Evolutionary conservation across 2,888 invertebrate species (phyloP).

Genomic region (Globia sparganii): DNA sequence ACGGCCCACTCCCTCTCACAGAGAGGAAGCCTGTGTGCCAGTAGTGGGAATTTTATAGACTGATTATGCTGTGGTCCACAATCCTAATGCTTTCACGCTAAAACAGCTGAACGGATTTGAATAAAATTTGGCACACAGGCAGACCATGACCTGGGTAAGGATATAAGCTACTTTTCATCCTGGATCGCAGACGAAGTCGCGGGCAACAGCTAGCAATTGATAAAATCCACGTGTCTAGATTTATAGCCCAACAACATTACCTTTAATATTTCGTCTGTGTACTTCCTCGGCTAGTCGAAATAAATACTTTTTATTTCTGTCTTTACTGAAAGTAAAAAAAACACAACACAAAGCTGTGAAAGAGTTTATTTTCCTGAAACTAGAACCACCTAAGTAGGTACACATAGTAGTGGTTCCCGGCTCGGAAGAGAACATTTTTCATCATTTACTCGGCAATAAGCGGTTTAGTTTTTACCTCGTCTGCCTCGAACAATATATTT

Average conservation of each 20-base stretch:
- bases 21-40: too few species aligned
- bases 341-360: neutral
- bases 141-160: neutral
- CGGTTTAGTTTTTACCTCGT: slow-evolving; percentile 80
- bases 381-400: neutral
- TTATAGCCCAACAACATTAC: neutral
- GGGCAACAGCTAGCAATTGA: neutral
- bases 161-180: neutral
- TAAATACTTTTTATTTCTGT: neutral
- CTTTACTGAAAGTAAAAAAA: neutral
- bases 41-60: too few species aligned
- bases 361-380: neutral
- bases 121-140: neutral
- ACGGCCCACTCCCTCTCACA: too few species aligned
- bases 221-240: neutral
- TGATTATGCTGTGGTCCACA: too few species aligned
- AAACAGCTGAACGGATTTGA: neutral
- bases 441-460: slow-evolving; percentile 83
- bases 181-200: neutral
- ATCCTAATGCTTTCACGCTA: neutral
- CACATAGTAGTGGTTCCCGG: slow-evolving; percentile 67
- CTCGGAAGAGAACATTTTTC: slow-evolving; percentile 79
- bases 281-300: neutral
- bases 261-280: neutral
- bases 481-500: slow-evolving; percentile 76